Base-by-base conservation (phyloP, 2,888 invertebrate species). In the Elysia crispata region DNA sequence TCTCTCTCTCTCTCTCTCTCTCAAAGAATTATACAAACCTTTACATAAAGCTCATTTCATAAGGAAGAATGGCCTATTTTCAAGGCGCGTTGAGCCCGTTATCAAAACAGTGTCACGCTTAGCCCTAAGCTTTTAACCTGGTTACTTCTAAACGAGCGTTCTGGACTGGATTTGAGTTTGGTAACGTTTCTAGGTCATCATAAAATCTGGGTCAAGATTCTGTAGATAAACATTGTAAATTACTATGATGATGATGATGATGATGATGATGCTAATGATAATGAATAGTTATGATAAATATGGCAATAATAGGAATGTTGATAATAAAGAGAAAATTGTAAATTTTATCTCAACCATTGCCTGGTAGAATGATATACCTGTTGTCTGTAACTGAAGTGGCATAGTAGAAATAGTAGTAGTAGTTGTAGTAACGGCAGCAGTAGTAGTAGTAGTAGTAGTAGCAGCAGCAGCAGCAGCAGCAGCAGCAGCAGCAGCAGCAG, bases 401-500 rank as follows among this genome's bases (percentile, higher is more conserved):
- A n/a, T n/a, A n/a, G n/a, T n/a, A n/a, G n/a, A n/a, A n/a, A n/a
- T n/a, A 73, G 64, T 60, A 79, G 28, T 73, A 73, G 64, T 60
- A 79, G 64, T 49, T 74, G 72, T 33, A 79, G 72, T 60, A 79
- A 49, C 28, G 64, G 64, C 28, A 73, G 72, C 20, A 31, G 66
- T 64, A 79, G 74, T 33, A 54, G 54, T 64, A 62, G 74, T 73
- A 73, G 64, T 41, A 60, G 62, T 20, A 73, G 50, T 60, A 73
- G 79, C 30, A 79, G 79, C 54, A 75, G 67, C 31, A 79, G 79
- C 50, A 79, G 79, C 64, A 69, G 57, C 57, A 69, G 77, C 57
- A 57, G 70, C 57, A 77, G 77, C 31, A 79, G 73, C 31, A 79
- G 73, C 64, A 79, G 62, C 30, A 79, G 79, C 64, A 79, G 73